Conservation (phyloP, 1,140 invertebrate species). For the Dendrolimus kikuchii region DNA sequence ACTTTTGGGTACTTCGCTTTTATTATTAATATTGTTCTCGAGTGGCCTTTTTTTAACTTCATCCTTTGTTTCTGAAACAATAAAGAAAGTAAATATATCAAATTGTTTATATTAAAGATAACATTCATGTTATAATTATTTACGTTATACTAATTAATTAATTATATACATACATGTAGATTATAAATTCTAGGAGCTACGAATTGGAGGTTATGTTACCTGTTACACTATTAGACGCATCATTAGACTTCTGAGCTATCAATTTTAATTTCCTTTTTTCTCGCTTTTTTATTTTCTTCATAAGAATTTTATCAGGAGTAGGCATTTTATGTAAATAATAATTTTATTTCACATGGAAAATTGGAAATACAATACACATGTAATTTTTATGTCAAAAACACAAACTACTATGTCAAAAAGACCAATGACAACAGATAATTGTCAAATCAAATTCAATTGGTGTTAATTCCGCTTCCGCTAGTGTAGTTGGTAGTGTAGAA, state of each 20-base stretch:
- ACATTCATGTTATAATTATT: too few species aligned
- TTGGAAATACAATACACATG: constrained; percentile 8
- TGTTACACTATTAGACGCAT: constrained; percentile 35
- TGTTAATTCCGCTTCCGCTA: too few species aligned
- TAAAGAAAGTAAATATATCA: constrained; percentile 11
- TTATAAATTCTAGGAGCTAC: not conserved
- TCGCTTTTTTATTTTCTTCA: constrained; percentile 84
- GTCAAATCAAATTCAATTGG: too few species aligned
- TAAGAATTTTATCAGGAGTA: constrained; percentile 82
- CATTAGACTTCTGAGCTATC: constrained; percentile 71
- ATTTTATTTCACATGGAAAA: not conserved
- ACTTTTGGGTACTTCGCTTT: constrained; percentile 28
- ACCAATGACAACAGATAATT: too few species aligned
- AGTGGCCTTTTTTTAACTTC: constrained; percentile 31
- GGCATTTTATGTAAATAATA: constrained; percentile 73
- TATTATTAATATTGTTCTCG: constrained; percentile 21
- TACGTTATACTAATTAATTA: too few species aligned
- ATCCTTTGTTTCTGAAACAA: constrained; percentile 19
- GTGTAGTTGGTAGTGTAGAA: too few species aligned
- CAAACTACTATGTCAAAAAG: too few species aligned
- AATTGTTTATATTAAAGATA: too few species aligned
- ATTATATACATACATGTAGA: too few species aligned
- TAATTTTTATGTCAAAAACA: too few species aligned
- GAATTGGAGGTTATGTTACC: constrained; percentile 36
- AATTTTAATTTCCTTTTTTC: constrained; percentile 80